phyloP scores from a whole-genome alignment of 2,888 invertebrate genomes.

The Sipha maydis region DNA sequence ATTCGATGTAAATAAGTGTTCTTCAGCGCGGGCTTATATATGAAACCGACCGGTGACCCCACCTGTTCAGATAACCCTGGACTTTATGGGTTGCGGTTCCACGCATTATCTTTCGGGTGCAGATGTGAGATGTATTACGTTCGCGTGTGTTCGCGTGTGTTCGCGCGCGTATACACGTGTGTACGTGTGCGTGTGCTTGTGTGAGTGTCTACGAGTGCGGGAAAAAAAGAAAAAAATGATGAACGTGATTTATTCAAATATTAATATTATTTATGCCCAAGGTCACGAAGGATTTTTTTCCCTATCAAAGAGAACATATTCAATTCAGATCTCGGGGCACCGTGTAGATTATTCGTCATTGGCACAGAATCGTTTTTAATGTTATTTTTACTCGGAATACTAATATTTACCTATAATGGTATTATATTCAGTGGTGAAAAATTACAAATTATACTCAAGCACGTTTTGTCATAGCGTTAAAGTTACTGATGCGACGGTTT shows the following conservation, averaged over 20 bases:
- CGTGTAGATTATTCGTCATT: neutral
- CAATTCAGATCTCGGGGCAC: neutral
- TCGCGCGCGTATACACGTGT: neutral
- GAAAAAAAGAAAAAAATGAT: slow-evolving; percentile 33
- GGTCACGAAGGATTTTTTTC: slow-evolving; percentile 16
- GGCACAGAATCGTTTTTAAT: neutral
- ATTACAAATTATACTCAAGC: neutral
- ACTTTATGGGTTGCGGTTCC: slow-evolving; percentile 44
- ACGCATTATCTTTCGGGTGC: slow-evolving; percentile 31
- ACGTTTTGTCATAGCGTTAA: neutral
- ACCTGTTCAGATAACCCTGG: slow-evolving; percentile 54
- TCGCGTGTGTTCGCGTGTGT: neutral
- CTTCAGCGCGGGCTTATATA: slow-evolving; percentile 47
- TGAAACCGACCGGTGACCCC: slow-evolving; percentile 30
- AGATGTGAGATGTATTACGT: neutral
- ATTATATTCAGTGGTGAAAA: neutral
- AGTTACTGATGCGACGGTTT: neutral
- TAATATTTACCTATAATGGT: neutral
- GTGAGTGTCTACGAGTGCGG: neutral
- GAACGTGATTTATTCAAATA: slow-evolving; percentile 57
- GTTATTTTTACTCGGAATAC: slow-evolving; percentile 6
- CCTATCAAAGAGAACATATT: neutral
- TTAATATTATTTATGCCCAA: slow-evolving; percentile 26
- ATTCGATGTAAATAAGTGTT: slow-evolving; percentile 23
- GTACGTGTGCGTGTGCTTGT: neutral